Percentiles rank a stretch among this genome's conserved stretches.
These are phyloP conservation scores for Uloborus diversus DNA, from an alignment of 1,140 invertebrate genomes.

Conservation along the genomic window DNA sequence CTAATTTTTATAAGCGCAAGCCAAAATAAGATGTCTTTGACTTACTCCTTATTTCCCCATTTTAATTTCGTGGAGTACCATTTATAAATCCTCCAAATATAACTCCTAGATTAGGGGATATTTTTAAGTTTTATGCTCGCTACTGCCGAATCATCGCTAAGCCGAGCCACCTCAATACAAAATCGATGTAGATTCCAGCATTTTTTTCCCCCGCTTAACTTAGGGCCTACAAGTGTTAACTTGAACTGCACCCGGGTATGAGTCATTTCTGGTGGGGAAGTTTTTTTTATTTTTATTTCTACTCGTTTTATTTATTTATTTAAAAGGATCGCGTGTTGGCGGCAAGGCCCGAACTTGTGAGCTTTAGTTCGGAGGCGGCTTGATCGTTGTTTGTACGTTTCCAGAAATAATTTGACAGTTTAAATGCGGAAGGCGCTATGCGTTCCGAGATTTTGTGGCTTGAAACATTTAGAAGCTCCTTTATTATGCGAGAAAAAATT, in stretches of 20 bases:
- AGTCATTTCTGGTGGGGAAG: conserved; percentile 21
- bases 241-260: conserved; percentile 14
- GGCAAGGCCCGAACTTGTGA: too few species aligned
- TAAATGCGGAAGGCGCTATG: too few species aligned
- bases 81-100: too few species aligned
- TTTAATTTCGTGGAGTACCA: too few species aligned
- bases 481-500: too few species aligned
- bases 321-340: conserved; percentile 4
- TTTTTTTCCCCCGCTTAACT: conserved; percentile 34
- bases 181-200: conserved; percentile 29
- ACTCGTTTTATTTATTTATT: conserved; percentile 10
- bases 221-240: conserved; percentile 15
- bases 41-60: too few species aligned
- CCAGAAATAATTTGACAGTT: too few species aligned
- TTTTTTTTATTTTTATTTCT: background rate
- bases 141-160: conserved; percentile 27
- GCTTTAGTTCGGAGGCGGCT: too few species aligned
- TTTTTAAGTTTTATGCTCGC: conserved; percentile 40
- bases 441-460: too few species aligned
- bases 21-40: background rate
- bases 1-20: conserved; percentile 11
- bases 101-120: background rate
- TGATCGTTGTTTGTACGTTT: too few species aligned
- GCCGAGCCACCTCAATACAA: conserved; percentile 38
- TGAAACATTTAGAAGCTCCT: too few species aligned